Conservation (phyloP, 2,888 invertebrate species). For the Pterostichus niger region DNA sequence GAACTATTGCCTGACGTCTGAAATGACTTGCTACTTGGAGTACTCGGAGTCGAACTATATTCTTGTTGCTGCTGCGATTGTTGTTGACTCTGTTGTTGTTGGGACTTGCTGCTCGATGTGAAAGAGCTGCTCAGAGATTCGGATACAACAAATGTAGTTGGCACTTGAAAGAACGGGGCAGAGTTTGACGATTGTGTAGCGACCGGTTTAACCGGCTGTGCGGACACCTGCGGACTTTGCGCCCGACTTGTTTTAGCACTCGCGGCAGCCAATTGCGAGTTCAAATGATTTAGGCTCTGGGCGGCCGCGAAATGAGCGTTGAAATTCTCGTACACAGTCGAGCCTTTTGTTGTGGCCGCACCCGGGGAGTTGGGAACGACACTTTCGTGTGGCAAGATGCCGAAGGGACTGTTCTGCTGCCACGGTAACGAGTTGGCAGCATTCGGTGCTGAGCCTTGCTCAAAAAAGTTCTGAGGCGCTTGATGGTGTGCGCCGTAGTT, state of each 20-base stretch:
- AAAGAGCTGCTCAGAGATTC: conserved; percentile 77
- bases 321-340: conserved; percentile 83
- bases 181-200: conserved; percentile 74
- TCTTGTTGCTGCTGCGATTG: conserved; percentile 72
- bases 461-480: conserved; percentile 83
- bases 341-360: conserved; percentile 80
- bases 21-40: conserved; percentile 80
- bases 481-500: conserved; percentile 79
- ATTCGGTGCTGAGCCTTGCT: conserved; percentile 80
- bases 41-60: conserved; percentile 73
- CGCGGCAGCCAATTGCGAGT: conserved; percentile 81
- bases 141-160: conserved; percentile 81
- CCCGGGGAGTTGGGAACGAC: conserved; percentile 84
- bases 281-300: conserved; percentile 83
- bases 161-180: conserved; percentile 83
- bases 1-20: conserved; percentile 70
- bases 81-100: conserved; percentile 73
- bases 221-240: conserved; percentile 78
- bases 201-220: conserved; percentile 73
- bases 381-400: conserved; percentile 88
- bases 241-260: conserved; percentile 79
- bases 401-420: conserved; percentile 90
- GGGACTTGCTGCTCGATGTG: conserved; percentile 79
- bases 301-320: conserved; percentile 85
- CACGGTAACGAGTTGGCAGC: conserved; percentile 77